A percentile compares a stretch with the other conserved stretches of the same genome.
phyloP scores from a whole-genome alignment of 2,888 invertebrate species.

The Aelia acuminata region DNA sequence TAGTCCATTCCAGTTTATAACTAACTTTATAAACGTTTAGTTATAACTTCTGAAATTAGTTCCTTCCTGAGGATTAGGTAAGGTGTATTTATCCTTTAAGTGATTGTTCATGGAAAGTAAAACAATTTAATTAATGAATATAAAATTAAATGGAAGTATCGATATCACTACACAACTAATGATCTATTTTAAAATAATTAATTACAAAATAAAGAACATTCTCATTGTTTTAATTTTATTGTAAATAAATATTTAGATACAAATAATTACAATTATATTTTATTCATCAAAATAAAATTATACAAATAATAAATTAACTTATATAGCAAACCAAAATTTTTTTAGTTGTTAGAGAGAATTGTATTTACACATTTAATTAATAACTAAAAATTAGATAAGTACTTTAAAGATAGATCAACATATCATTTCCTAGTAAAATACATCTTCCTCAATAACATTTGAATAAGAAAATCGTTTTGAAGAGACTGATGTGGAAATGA shows the following conservation, averaged over 20 bases:
- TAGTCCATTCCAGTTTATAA: too few relatives aligned
- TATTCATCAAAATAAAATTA: conserved; percentile 5
- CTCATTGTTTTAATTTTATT: conserved; percentile 13
- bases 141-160: neutral
- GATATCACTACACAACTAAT: neutral
- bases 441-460: conserved; percentile 49
- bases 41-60: too few relatives aligned
- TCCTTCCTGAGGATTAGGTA: neutral
- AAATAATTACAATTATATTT: neutral
- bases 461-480: conserved; percentile 34
- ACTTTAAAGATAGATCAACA: neutral
- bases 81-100: neutral
- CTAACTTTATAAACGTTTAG: too few relatives aligned
- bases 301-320: neutral
- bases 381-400: conserved; percentile 7
- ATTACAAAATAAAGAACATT: neutral
- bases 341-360: neutral
- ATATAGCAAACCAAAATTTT: conserved; percentile 1
- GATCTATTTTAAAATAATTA: neutral
- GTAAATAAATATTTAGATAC: neutral
- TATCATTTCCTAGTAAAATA: neutral
- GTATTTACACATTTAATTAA: neutral
- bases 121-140: neutral
- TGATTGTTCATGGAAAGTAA: neutral
- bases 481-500: neutral